Percentiles rank a stretch among this genome's conserved stretches.
These are phyloP conservation scores for Drosophila dunni DNA, from an alignment of 1,140 invertebrate species.

Conservation along the genomic window DNA sequence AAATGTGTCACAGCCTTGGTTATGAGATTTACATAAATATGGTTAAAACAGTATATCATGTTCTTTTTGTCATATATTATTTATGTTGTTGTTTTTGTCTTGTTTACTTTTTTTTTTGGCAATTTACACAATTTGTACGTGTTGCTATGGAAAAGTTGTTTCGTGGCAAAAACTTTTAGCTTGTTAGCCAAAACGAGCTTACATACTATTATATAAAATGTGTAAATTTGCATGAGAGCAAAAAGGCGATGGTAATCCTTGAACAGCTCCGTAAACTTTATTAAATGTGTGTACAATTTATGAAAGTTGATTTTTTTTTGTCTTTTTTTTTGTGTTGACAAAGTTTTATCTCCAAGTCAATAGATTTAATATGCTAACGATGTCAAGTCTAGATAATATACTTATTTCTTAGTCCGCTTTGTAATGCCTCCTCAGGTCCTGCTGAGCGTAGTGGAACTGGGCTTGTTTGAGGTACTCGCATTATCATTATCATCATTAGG, in stretches of 20 bases:
- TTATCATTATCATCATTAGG: constrained; percentile 79
- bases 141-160: constrained; percentile 32
- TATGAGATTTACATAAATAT: constrained; percentile 62
- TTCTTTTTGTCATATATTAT: constrained; percentile 1
- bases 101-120: neutral
- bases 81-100: constrained; percentile 5
- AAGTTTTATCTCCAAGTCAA: constrained; percentile 15
- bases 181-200: constrained; percentile 40
- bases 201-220: constrained; percentile 46
- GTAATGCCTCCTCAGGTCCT: neutral
- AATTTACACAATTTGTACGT: constrained; percentile 21
- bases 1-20: constrained; percentile 23
- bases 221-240: constrained; percentile 46
- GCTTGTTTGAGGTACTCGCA: constrained; percentile 53
- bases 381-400: constrained; percentile 24
- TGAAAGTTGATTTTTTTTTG: constrained; percentile 11
- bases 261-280: constrained; percentile 8
- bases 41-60: constrained; percentile 38
- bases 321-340: constrained; percentile 9
- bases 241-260: constrained; percentile 10
- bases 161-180: constrained; percentile 42
- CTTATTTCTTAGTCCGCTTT: neutral
- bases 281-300: constrained; percentile 27
- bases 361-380: constrained; percentile 61
- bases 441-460: neutral